Evolutionary conservation across 2,797 vertebrate genomes (phyloP).

Genomic region (Sciurus carolinensis): DNA sequence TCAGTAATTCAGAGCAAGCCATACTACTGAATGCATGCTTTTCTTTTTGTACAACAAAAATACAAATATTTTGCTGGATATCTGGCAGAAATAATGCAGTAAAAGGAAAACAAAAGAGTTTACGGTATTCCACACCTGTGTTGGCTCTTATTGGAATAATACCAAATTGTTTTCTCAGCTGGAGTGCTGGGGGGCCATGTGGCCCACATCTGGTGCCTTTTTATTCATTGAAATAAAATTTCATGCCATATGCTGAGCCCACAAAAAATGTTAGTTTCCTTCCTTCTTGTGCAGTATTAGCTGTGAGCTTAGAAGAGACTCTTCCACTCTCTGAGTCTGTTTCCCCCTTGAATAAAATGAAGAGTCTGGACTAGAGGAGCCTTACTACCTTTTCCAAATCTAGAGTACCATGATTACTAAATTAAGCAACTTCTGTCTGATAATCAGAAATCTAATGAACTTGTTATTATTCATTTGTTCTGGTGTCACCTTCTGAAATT

Average conservation of each 20-base stretch:
- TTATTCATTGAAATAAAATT: not conserved
- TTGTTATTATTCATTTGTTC: not conserved
- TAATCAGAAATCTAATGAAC: not conserved
- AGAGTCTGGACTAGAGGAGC: not conserved
- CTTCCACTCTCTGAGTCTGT: not conserved
- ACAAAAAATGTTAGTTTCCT: not conserved
- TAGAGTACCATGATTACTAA: not conserved
- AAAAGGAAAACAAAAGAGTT: not conserved
- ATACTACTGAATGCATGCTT: not conserved
- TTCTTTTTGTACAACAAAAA: not conserved
- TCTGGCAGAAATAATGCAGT: not conserved
- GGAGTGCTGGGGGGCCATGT: not conserved
- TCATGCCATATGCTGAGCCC: not conserved
- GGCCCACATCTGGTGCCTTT: not conserved
- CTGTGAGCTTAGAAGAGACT: not conserved
- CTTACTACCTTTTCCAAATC: not conserved
- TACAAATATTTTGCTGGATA: constrained; percentile 29
- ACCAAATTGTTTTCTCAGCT: not conserved
- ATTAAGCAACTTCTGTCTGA: not conserved
- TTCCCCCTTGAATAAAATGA: not conserved
- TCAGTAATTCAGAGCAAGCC: not conserved
- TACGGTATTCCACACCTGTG: not conserved
- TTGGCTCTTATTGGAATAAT: not conserved
- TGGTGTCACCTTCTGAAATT: constrained; percentile 4
- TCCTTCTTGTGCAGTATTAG: not conserved